Percentiles rank a stretch among this genome's conserved stretches.
phyloP scores from a whole-genome alignment of 2,888 invertebrate genomes.

The Colostygia pectinataria region DNA sequence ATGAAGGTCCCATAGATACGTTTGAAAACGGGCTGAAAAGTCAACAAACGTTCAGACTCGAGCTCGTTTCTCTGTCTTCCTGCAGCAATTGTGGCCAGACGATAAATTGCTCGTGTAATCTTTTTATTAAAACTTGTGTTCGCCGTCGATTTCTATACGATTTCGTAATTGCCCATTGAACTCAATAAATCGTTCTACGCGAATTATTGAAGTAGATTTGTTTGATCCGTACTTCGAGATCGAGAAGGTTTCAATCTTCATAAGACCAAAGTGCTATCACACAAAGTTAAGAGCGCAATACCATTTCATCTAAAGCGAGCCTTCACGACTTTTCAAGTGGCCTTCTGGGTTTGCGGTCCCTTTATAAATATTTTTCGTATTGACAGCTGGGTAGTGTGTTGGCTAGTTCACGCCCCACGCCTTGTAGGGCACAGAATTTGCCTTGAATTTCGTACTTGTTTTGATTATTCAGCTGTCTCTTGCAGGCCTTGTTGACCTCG shows the following conservation, averaged over 20 bases:
- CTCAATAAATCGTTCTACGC: constrained; percentile 13
- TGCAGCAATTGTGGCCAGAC: not conserved
- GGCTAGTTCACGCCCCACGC: constrained; percentile 16
- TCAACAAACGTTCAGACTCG: no score
- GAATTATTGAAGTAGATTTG: constrained; percentile 20
- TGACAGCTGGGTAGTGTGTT: constrained; percentile 5
- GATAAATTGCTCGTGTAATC: no score
- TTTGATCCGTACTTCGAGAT: constrained; percentile 14
- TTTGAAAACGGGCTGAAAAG: no score
- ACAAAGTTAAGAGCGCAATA: not conserved
- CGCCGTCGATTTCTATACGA: constrained; percentile 17
- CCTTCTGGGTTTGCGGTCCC: not conserved
- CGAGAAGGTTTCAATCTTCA: not conserved
- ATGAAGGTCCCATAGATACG: no score
- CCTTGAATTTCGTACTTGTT: constrained; percentile 33
- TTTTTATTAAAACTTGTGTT: no score
- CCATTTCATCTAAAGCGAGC: not conserved
- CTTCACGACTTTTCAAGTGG: not conserved
- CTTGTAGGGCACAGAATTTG: constrained; percentile 16
- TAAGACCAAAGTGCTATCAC: constrained; percentile 11
- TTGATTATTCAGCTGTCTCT: constrained; percentile 27
- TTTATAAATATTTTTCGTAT: constrained; percentile 6
- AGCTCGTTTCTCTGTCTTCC: no score
- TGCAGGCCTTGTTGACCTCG: not conserved
- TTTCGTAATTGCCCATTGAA: constrained; percentile 26